Conservation (phyloP, 2,888 invertebrate genomes). For the Scaptomyza reducta region DNA sequence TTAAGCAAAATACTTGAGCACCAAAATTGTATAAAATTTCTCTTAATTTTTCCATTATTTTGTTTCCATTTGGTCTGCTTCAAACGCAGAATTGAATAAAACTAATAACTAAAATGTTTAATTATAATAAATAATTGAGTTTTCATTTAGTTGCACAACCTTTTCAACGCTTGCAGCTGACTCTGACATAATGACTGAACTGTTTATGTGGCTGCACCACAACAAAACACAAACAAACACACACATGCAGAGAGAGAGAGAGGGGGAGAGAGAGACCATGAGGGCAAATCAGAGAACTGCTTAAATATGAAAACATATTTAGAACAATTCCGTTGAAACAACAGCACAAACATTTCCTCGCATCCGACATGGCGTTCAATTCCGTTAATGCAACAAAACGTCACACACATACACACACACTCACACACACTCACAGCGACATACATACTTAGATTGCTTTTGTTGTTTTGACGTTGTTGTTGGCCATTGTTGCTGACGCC, state of each 20-base stretch:
- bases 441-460: constrained; percentile 29
- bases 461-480: constrained; percentile 49
- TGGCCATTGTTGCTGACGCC: constrained; percentile 57
- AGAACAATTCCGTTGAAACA: constrained; percentile 62
- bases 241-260: not conserved
- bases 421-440: constrained; percentile 12
- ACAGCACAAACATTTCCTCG: constrained; percentile 57
- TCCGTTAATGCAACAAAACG: constrained; percentile 76
- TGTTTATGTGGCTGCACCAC: constrained; percentile 12
- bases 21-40: not conserved
- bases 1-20: no score
- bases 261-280: not conserved
- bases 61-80: not conserved
- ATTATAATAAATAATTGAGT: constrained; percentile 9
- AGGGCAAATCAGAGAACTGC: constrained; percentile 32
- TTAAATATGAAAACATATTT: constrained; percentile 63
- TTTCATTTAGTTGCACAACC: constrained; percentile 3
- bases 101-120: not conserved
- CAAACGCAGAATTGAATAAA: not conserved
- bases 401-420: constrained; percentile 17
- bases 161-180: constrained; percentile 1
- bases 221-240: not conserved
- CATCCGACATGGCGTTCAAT: constrained; percentile 78
- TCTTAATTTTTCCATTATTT: not conserved
- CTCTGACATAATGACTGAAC: constrained; percentile 7